Evolutionary conservation across 2,113 vertebrate genomes (phyloP), one percentile per base, ranked within the genome.

Genomic region (Pachycephala philippinensis): DNA sequence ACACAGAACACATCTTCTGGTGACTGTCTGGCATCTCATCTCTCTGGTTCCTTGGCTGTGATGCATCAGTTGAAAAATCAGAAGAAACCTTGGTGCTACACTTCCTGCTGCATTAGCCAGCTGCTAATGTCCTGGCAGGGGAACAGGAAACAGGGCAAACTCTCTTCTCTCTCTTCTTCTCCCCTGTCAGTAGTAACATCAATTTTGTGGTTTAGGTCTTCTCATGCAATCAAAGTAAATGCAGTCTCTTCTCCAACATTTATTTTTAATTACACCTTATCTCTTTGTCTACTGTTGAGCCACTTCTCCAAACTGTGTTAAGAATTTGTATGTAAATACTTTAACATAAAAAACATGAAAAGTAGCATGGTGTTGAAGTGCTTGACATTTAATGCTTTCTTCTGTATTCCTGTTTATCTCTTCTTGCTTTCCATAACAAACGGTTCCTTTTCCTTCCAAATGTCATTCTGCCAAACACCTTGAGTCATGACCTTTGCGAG

Each of bases 391-490:
- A 68, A 11, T 47, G 12, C 44, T 66, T 92, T 89, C 44, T 53
- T 84, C 44, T 82, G 2, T 42, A 47, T 68, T 89, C 26, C 31
- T 56, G 33, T 89, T 89, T 86, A 39, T 82, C 70, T 79, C 37
- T 1, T 86, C 80, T 84, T 93, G 22, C 18, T 85, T 90, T 78
- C 9, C 28, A 30, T 40, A 82, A 69, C 65, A 83, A 79, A 40
- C 2, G 1, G 21, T 54, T 47, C 10, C 10, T 91, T 84, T 69
- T 70, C 28, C 23, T 42, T 88, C 30, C 45, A 76, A 95, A 65
- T 80, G 65, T 85, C 74, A 84, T 65, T 56, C 27, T 95, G 57
- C 42, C 63, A 85, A 86, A 56, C 64, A 39, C 57, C 81, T 89
- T 78, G 53, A 83, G 60, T 84, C 68, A 33, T 40, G 40, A 78